Base-by-base conservation (phyloP, 2,113 vertebrate genomes). In the Lota lota region DNA sequence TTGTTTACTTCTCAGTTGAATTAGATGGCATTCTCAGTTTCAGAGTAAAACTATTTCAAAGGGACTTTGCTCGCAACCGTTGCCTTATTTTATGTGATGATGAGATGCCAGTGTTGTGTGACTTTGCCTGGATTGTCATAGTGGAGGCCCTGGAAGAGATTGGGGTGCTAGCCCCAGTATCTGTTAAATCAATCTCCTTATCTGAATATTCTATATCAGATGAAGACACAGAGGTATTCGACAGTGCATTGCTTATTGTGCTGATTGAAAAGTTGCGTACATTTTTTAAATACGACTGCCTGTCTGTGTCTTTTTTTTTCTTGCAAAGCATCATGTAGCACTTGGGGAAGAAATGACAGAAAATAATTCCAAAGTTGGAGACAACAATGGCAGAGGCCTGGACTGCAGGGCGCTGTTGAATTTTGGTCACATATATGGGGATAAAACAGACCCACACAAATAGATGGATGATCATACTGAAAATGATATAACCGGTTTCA, bases 381-480 rank as follows among this genome's bases (percentile, higher is more conserved):
- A 83, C 81, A 65, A 90, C 33, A 50, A 89, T 87, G 51, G 87
- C 87, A 40, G 85, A 69, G 10, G 80, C 80, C 67, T 90, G 85
- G 18, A 87, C 72, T 1, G 76, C 79, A 8, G 80, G 69, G 10
- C 63, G 70, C 66, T 89, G 80, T 12, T 65, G 36, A 11, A 61
- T 76, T 63, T 77, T 77, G 0, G 83, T 75, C 3, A 84, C 28
- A 24, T 90, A 89, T n/a, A 89, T 70, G 3, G 83, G 84, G 28
- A 82, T 83, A 64, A 89, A 90, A 60, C 82, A 81, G 54, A 86
- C 73, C 87, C 88, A 90, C 10, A 89, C 86, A 77, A 89, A 88
- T 33, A 90, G 68, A 58, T 85, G 88, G 40, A 89, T 77, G 21
- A 90, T 69, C 83, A 90, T 87, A 72, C 86, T 88, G 54, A 89